Base-by-base conservation (phyloP, 2,113 vertebrate genomes). In the Paradoxurus hermaphroditus region DNA sequence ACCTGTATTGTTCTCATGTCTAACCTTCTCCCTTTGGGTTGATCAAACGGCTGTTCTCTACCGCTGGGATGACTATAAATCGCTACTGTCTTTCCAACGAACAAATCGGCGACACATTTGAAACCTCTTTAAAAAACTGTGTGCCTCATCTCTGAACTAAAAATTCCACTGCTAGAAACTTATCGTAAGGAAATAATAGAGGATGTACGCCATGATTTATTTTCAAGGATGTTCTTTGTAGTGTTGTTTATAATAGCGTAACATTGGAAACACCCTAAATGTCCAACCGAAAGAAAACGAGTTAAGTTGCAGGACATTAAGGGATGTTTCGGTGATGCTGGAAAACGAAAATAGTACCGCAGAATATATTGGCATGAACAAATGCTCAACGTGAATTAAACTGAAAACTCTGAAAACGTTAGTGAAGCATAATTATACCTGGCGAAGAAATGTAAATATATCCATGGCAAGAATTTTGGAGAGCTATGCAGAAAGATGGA, bases 241-340 rank as follows among this genome's bases (percentile, higher is more conserved):
- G 89, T 36, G 72, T 36, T 97, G 86, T 95, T 96, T 88, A 91
- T 59, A 89, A 62, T 10, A 86, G 25, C 29, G 34, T 88, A 86
- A 77, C 56, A 21, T 0, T 89, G 95, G 94, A 95, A 98, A 97
- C 79, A 97, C 96, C 97, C 97, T 67, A 86, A 90, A 65, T 83
- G 67, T 53, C 97, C 86, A 46, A 13, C 51, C n/a, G 1, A 56
- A 72, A 31, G 53, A 77, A 10, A 62, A 34, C 2, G 4, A 29
- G 18, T 14, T 29, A 56, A 12, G 82, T 72, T 29, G 29, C 8
- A 12, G 21, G 7, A 4, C 15, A 34, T 46, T 78, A 19, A 79
- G 75, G 39, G 46, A 41, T 8, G 27, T 41, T 70, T 19, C 90
- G 27, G 41, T 19, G 59, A 87, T 6, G 84, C 31, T 81, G 13